Conservation (phyloP, 2,888 invertebrate genomes). For the Andricus quercusramuli region DNA sequence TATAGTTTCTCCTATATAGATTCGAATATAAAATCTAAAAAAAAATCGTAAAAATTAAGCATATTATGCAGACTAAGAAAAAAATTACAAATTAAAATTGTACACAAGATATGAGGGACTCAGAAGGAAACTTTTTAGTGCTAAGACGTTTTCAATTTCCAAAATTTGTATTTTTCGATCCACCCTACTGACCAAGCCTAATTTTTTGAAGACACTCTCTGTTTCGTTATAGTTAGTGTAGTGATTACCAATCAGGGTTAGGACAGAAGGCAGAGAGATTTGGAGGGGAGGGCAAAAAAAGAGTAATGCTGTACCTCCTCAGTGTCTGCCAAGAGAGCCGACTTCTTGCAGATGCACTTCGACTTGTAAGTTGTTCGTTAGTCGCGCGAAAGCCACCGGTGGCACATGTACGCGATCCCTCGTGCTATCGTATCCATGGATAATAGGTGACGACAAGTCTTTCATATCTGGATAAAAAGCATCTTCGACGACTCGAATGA, state of each 20-base stretch:
- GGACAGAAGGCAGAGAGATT: neutral
- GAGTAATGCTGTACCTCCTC: neutral
- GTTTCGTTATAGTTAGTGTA: neutral
- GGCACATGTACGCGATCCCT: slow-evolving; percentile 54
- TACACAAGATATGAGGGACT: neutral
- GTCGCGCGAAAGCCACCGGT: slow-evolving; percentile 65
- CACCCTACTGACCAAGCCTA: neutral
- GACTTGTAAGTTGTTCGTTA: slow-evolving; percentile 51
- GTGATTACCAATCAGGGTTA: slow-evolving; percentile 20
- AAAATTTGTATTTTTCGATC: neutral
- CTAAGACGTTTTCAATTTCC: neutral
- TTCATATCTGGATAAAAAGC: slow-evolving; percentile 27
- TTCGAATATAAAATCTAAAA: too few species aligned
- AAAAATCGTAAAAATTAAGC: too few species aligned
- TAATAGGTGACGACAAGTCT: slow-evolving; percentile 30
- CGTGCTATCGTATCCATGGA: slow-evolving; percentile 26
- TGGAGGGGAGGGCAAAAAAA: slow-evolving; percentile 25
- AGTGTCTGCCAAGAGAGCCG: slow-evolving; percentile 31
- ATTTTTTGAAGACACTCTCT: neutral
- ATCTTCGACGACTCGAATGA: slow-evolving; percentile 5
- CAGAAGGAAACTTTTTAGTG: neutral
- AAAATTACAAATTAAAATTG: too few species aligned
- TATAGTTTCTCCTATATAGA: too few species aligned
- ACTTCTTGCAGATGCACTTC: slow-evolving; percentile 33
- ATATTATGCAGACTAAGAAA: too few species aligned